These are phyloP conservation scores for Pipistrellus pygmaeus DNA, from an alignment of 2,797 vertebrate species.

Conservation along the genomic window DNA sequence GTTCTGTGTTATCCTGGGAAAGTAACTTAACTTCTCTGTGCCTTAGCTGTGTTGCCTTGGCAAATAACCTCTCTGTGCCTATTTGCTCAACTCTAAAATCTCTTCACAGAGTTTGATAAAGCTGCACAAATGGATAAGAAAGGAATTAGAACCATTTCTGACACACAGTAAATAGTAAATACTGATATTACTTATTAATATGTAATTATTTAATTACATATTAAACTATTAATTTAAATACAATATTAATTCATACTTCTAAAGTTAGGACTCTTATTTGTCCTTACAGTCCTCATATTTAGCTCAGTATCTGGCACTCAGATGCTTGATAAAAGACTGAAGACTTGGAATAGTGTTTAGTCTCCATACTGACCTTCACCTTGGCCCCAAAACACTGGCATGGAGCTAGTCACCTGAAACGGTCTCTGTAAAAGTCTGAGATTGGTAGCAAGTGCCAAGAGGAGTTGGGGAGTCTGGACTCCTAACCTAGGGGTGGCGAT, in stretches of 20 bases:
- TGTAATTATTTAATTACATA: background rate
- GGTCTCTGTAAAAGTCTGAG: slow-evolving; percentile 1
- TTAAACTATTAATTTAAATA: background rate
- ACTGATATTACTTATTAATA: background rate
- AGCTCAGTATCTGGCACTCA: background rate
- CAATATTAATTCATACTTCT: background rate
- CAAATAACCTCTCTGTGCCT: background rate
- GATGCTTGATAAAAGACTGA: background rate
- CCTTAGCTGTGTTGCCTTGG: background rate
- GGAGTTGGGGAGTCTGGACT: background rate
- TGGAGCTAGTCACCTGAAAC: background rate
- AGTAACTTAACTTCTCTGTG: slow-evolving; percentile 21
- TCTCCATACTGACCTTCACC: slow-evolving; percentile 14
- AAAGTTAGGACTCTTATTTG: slow-evolving; percentile 9
- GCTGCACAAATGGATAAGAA: background rate
- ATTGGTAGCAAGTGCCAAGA: background rate
- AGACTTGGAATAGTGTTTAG: slow-evolving; percentile 32
- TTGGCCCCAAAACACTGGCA: background rate
- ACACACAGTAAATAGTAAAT: background rate
- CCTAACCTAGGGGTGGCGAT: background rate
- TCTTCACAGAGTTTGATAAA: background rate
- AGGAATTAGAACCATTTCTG: background rate
- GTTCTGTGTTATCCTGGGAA: background rate
- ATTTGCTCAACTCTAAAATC: slow-evolving; percentile 36
- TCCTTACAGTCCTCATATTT: background rate